Base-by-base conservation (phyloP, 2,888 invertebrate species). In the Amblyteles armatorius region DNA sequence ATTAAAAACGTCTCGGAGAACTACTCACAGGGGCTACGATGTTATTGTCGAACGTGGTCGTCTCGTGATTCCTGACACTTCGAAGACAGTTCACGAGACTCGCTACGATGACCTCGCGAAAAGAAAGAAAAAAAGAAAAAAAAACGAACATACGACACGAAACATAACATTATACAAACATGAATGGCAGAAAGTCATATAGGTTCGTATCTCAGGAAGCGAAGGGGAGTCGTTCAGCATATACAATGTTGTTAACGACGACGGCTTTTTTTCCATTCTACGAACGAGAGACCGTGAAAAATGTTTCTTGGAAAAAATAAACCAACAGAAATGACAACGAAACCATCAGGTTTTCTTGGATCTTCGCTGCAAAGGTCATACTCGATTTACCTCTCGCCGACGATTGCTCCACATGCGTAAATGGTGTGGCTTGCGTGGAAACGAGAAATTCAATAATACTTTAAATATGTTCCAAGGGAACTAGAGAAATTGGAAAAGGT, bases 1-100 rank as follows among this genome's bases (percentile, higher is more conserved):
- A 93, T 92, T 88, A 87, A 84, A 79, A 86, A 77, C 79, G 81
- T 83, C 82, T 87, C 80, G 79, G 69, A 77, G 57, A 57, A 71
- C 69, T 65, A 29, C 67, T 65, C 76, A 48, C 48, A 44, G 80
- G 73, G 73, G 67, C 77, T 48, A 63, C 33, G 63, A 74, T 83
- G 80, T 84, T 84, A 84, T 84, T 84, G 72, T 86, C 78, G 63
- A 67, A 74, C 80, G 68, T 74, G 74, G 57, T 78, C 50, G 55
- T 40, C 52, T n/a, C 55, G 69, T 67, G 40, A 60, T 48, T 78
- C 36, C 77, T 63, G 77, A 78, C 84, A 78, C 80, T 73, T 87
- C 83, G 83, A 86, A 85, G 88, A 79, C 88, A 77, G 81, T 55
- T 79, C 79, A 52, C 72, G 80, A 40, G 65, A 19, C 57, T 63